Evolutionary conservation across 2,113 vertebrate species (phyloP), one percentile per base, ranked within the genome.

Genomic region (Martes martes): DNA sequence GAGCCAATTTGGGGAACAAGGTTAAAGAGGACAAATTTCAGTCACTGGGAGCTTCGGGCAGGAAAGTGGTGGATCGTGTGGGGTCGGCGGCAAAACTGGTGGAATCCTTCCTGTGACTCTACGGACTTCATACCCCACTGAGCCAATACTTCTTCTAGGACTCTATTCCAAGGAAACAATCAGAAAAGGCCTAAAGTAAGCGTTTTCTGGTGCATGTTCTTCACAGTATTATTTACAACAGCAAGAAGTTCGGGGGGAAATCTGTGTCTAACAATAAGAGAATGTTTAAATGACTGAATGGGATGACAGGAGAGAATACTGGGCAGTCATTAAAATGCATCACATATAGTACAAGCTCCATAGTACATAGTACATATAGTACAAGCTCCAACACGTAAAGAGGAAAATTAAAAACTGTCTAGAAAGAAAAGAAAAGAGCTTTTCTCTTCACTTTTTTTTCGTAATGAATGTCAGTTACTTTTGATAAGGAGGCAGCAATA

Each of bases 11-110:
- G 47, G 33, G 86, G n/a, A 39, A 31, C 6, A 80, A 79, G 74
- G n/a, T 55, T 14, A 87, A 83, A 65, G 33, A 52, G 39, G 59
- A 23, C 14, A n/a, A 1, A 39, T 67, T 55, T 76, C 16, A 57
- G 80, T 42, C 36, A 39, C 28, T 47, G 71, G 80, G 36, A 85
- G 52, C n/a, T 21, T 33, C 31, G 4, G 28, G 47, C 2, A 80
- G 47, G 45, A 65, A 47, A 57, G 26, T 2, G 4, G 11, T 28
- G n/a, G 16, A 33, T 0, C 0, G 7, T 52, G 39, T 18, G 31
- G n/a, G 31, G n/a, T n/a, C 52, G 69, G 1, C 16, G 47, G 24
- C 33, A 45, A 31, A 39, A 39, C 24, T 18, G 24, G 47, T 21
- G 31, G n/a, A 2, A 18, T 4, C 31, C 19, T 45, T 79, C 42